A percentile compares a stretch with the other conserved stretches of the same genome.
phyloP scores from a whole-genome alignment of 2,797 vertebrate species.

The Hipposideros larvatus region DNA sequence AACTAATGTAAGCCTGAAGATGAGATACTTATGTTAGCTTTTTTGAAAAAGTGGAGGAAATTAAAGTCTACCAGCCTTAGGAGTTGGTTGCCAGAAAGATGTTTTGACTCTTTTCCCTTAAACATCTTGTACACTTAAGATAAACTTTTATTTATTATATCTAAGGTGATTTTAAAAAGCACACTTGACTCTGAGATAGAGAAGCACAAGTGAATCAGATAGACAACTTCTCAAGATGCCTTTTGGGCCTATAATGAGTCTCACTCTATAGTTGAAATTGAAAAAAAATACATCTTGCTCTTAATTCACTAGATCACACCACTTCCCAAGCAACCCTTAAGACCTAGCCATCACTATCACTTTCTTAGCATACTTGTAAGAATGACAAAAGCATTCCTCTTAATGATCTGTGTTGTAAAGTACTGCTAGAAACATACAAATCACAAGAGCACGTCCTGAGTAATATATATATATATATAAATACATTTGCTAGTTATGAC shows the following conservation, averaged over 20 bases:
- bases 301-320: background rate
- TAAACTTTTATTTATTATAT: background rate
- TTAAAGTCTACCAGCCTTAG: background rate
- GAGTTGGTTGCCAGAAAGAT: background rate
- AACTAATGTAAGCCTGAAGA: background rate
- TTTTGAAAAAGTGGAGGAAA: background rate
- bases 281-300: background rate
- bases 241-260: background rate
- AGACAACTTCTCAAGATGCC: background rate
- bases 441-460: background rate
- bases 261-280: background rate
- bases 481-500: constrained; percentile 45
- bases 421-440: background rate
- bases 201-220: background rate
- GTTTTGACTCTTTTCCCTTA: background rate
- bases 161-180: background rate
- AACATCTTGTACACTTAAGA: background rate
- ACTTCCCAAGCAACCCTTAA: background rate
- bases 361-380: background rate
- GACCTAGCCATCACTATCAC: background rate
- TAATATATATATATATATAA: background rate
- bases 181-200: background rate
- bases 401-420: background rate
- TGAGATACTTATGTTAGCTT: background rate
- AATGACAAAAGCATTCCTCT: background rate